Conservation (phyloP, 1,140 invertebrate species). For the Brachionus paranguensis region DNA sequence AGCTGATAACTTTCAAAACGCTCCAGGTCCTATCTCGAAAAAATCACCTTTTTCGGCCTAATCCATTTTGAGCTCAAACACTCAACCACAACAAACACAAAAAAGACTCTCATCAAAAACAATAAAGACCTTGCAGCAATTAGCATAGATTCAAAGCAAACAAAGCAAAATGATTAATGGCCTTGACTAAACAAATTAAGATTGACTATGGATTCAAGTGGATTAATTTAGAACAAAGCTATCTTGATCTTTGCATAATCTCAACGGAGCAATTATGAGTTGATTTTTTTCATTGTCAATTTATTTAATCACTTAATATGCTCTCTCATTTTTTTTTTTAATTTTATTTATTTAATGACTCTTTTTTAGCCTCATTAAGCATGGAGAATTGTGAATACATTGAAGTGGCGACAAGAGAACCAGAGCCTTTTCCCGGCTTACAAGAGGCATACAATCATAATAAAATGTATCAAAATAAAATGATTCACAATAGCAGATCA, state of each 20-base stretch:
- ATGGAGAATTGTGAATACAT: no score
- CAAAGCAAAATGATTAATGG: neutral
- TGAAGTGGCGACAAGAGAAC: no score
- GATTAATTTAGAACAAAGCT: neutral
- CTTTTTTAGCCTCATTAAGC: no score
- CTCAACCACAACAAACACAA: neutral
- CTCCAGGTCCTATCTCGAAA: neutral
- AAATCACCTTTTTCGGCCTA: constrained; percentile 8
- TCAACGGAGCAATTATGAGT: neutral
- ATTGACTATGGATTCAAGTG: neutral
- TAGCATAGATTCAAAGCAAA: neutral
- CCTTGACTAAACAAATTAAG: neutral
- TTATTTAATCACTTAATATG: neutral
- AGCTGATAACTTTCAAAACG: neutral
- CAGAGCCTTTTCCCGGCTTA: no score
- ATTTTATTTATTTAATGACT: neutral
- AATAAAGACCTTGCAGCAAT: neutral
- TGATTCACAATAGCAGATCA: no score
- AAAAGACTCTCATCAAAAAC: neutral
- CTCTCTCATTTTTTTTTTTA: neutral
- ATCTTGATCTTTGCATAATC: neutral
- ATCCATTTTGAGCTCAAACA: neutral
- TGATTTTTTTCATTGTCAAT: neutral
- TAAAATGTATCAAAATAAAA: no score
- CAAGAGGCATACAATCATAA: no score